Evolutionary conservation across 2,113 vertebrate species (phyloP).

Genomic region (Xiphorhynchus elegans): DNA sequence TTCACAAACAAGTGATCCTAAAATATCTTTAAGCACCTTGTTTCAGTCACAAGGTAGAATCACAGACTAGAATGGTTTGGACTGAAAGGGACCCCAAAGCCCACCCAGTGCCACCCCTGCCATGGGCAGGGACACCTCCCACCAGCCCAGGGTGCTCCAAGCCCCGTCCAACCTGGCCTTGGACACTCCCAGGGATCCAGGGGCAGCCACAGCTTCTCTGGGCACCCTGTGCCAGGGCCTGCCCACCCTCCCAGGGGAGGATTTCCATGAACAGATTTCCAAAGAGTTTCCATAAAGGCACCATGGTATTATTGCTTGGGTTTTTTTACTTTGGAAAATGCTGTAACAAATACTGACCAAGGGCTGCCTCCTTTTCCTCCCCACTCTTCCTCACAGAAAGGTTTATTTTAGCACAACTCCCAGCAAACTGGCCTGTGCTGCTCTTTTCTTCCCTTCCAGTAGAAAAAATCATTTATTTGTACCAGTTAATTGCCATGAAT

Average conservation of each 20-base stretch:
- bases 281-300: not conserved
- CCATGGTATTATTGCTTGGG: not conserved
- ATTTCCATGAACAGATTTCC: not conserved
- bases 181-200: not conserved
- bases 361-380: not conserved
- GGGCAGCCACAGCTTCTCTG: not conserved
- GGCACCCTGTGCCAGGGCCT: not conserved
- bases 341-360: not conserved
- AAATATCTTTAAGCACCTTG: not conserved
- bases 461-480: not conserved
- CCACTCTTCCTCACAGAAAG: not conserved
- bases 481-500: not conserved
- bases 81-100: fast-evolving
- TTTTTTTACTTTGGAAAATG: not conserved
- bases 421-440: not conserved
- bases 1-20: not conserved
- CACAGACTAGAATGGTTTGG: not conserved
- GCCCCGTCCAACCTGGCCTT: not conserved
- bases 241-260: fast-evolving
- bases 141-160: not conserved
- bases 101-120: fast-evolving
- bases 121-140: not conserved
- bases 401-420: not conserved
- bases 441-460: not conserved
- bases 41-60: not conserved